Conservation (phyloP, 2,797 vertebrate genomes). For the Hippocampus kuda region DNA sequence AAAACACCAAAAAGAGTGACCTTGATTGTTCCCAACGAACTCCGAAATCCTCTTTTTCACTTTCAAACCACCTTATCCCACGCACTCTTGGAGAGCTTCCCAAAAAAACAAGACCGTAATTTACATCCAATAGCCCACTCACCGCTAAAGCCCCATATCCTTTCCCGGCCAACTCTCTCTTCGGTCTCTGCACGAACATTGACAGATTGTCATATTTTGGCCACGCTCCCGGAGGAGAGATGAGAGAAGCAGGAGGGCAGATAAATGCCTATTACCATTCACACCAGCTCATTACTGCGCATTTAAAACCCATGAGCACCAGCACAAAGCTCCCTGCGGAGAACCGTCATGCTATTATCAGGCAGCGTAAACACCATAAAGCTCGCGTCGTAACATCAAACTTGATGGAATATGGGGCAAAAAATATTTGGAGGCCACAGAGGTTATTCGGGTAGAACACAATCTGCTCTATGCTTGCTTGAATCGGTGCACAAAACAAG, state of each 20-base stretch:
- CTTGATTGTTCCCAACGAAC: conserved; percentile 55
- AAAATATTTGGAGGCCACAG: not conserved
- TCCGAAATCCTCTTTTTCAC: conserved; percentile 50
- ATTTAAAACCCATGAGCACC: conserved; percentile 55
- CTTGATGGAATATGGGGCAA: conserved; percentile 19
- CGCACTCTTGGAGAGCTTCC: conserved; percentile 54
- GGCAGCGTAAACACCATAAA: not conserved
- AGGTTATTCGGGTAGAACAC: not conserved
- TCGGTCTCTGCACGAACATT: conserved; percentile 55
- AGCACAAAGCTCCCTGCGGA: conserved; percentile 30
- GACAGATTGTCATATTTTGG: conserved; percentile 70
- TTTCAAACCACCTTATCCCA: conserved; percentile 61
- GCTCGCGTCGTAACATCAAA: conserved; percentile 7
- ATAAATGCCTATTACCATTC: conserved; percentile 64
- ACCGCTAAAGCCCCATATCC: not conserved
- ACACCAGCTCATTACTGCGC: conserved; percentile 58
- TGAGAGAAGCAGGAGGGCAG: conserved; percentile 58
- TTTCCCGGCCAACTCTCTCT: conserved; percentile 8
- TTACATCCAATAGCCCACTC: conserved; percentile 53
- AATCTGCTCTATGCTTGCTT: not conserved
- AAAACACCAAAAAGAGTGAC: conserved; percentile 41
- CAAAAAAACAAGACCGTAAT: conserved; percentile 58
- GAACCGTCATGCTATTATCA: conserved; percentile 17
- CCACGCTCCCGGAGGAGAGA: conserved; percentile 59
- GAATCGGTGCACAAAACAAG: not conserved